Evolutionary conservation across 2,888 invertebrate species (phyloP).

Genomic region (Heliothis peltigera): DNA sequence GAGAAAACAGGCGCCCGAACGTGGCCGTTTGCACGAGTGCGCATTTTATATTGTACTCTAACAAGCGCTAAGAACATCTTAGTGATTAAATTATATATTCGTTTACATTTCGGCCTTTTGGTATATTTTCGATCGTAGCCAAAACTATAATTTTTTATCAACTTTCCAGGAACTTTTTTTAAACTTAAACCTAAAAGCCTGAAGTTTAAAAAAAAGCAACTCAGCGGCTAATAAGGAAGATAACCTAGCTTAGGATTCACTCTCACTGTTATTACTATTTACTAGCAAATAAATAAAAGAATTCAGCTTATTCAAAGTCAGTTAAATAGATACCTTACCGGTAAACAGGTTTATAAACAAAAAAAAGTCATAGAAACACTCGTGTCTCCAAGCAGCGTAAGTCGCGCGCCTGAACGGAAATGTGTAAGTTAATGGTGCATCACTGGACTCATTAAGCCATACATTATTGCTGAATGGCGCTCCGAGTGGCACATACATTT

Average conservation of each 20-base stretch:
- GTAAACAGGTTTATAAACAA: neutral
- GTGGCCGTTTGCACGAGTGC: slow-evolving; percentile 26
- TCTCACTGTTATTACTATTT: neutral
- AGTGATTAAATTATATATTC: slow-evolving; percentile 53
- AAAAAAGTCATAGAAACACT: slow-evolving; percentile 1
- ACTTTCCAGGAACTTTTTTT: neutral
- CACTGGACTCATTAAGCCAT: slow-evolving; percentile 49
- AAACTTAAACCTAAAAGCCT: neutral
- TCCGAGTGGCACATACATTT: slow-evolving; percentile 39
- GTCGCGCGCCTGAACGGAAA: slow-evolving; percentile 37
- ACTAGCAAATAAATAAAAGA: no score
- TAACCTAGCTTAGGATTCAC: no score
- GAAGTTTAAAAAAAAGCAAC: no score
- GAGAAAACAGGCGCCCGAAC: slow-evolving; percentile 75
- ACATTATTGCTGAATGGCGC: slow-evolving; percentile 51
- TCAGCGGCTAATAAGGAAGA: neutral
- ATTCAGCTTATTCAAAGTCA: neutral
- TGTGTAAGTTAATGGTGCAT: slow-evolving; percentile 47
- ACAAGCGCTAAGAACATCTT: slow-evolving; percentile 47
- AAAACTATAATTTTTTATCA: slow-evolving; percentile 3
- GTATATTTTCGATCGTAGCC: slow-evolving; percentile 31
- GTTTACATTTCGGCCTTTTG: slow-evolving; percentile 40
- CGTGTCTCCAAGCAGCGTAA: slow-evolving; percentile 17
- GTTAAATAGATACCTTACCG: neutral
- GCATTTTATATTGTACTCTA: slow-evolving; percentile 52